phyloP scores from a whole-genome alignment of 2,113 vertebrate genomes.

The Corydoras sp. region DNA sequence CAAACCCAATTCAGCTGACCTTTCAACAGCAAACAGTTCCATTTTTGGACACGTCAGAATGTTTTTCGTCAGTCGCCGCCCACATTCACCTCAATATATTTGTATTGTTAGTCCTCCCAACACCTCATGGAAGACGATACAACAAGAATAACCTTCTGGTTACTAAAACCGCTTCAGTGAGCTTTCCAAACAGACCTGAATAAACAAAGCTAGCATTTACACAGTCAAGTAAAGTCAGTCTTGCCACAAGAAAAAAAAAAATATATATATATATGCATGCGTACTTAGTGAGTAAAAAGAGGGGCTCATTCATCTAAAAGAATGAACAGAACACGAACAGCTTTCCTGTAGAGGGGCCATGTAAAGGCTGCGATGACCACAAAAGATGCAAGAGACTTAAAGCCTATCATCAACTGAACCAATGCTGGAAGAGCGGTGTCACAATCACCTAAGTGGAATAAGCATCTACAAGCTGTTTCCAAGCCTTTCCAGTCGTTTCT shows the following conservation, averaged over 20 bases:
- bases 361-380: conserved; percentile 21
- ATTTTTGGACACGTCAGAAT: neutral
- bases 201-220: conserved; percentile 27
- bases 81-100: conserved; percentile 19
- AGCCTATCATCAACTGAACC: conserved; percentile 39
- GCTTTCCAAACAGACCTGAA: conserved; percentile 31
- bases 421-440: conserved; percentile 39
- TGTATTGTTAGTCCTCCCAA: conserved; percentile 1
- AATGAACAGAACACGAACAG: no score
- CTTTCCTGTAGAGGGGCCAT: no score
- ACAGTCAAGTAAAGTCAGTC: conserved; percentile 33
- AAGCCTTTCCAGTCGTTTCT: conserved; percentile 12
- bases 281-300: no score
- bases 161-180: conserved; percentile 26
- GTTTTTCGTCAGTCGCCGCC: conserved; percentile 27
- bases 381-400: conserved; percentile 28
- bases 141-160: conserved; percentile 35
- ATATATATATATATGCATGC: neutral
- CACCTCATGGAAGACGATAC: conserved; percentile 4
- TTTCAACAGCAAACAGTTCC: conserved; percentile 1
- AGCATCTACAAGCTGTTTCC: conserved; percentile 38
- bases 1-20: neutral
- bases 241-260: conserved; percentile 33
- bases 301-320: no score
- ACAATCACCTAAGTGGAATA: conserved; percentile 39